phyloP scores from a whole-genome alignment of 53 echinoderm and acorn worm species.

The Zoroaster sp. region DNA sequence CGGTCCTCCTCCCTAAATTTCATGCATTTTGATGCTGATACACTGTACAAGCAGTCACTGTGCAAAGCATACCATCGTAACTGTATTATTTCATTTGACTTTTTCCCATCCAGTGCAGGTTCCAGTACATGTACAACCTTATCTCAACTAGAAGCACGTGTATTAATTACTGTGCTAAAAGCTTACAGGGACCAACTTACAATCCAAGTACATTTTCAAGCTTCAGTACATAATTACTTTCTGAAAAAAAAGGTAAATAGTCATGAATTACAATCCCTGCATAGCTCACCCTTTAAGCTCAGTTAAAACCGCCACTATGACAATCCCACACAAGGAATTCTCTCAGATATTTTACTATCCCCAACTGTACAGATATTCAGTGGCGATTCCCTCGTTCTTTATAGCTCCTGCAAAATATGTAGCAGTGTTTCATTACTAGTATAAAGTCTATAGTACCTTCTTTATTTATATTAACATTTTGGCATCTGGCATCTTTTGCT shows the following conservation, averaged over 20 bases:
- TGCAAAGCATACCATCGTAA: background rate
- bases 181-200: too few relatives aligned
- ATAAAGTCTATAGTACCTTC: background rate
- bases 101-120: background rate
- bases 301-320: conserved; percentile 37
- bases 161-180: too few relatives aligned
- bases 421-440: too few relatives aligned
- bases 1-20: too few relatives aligned
- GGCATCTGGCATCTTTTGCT: too few relatives aligned
- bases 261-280: too few relatives aligned
- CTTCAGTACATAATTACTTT: too few relatives aligned
- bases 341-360: background rate
- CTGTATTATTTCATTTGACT: background rate
- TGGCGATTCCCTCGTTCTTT: conserved; percentile 5
- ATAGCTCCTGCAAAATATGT: background rate
- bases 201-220: too few relatives aligned
- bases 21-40: background rate
- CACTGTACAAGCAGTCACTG: background rate
- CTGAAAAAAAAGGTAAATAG: too few relatives aligned
- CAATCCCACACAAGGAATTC: conserved; percentile 28
- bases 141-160: too few relatives aligned
- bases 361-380: conserved; percentile 57
- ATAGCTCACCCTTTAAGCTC: background rate
- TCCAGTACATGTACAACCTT: too few relatives aligned
- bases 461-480: too few relatives aligned